These are phyloP conservation scores for Cephus sareptanus DNA, from an alignment of 2,888 invertebrate species.

Conservation along the genomic window DNA sequence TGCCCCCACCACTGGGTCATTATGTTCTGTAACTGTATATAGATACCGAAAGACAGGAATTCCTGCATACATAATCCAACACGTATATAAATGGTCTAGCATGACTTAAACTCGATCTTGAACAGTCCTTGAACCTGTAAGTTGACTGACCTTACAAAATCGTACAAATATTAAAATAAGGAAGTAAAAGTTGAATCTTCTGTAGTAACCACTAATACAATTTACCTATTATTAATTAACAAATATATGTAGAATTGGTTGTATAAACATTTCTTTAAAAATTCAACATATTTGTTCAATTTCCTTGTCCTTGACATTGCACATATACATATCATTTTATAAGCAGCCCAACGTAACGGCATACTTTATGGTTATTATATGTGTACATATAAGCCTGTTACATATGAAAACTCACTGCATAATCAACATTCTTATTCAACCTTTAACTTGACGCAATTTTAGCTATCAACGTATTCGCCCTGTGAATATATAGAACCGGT, in stretches of 20 bases:
- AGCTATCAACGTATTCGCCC: constrained; percentile 24
- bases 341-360: background rate
- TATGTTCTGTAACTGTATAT: constrained; percentile 35
- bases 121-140: background rate
- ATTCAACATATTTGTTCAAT: background rate
- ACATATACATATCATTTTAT: background rate
- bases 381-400: background rate
- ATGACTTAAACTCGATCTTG: constrained; percentile 47
- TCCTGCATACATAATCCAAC: constrained; percentile 59
- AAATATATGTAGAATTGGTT: background rate
- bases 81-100: constrained; percentile 35
- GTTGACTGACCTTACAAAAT: background rate
- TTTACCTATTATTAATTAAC: background rate
- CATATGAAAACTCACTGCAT: background rate
- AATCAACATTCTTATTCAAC: background rate
- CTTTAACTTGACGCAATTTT: background rate
- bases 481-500: constrained; percentile 18
- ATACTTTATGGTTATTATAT: background rate
- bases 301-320: background rate
- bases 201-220: constrained; percentile 19
- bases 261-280: background rate
- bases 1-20: background rate
- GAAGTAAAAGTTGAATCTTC: constrained; percentile 24
- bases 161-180: background rate
- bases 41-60: constrained; percentile 49